These are phyloP conservation scores for Macheiramphus alcinus DNA, from an alignment of 2,113 vertebrate species.

Conservation along the genomic window DNA sequence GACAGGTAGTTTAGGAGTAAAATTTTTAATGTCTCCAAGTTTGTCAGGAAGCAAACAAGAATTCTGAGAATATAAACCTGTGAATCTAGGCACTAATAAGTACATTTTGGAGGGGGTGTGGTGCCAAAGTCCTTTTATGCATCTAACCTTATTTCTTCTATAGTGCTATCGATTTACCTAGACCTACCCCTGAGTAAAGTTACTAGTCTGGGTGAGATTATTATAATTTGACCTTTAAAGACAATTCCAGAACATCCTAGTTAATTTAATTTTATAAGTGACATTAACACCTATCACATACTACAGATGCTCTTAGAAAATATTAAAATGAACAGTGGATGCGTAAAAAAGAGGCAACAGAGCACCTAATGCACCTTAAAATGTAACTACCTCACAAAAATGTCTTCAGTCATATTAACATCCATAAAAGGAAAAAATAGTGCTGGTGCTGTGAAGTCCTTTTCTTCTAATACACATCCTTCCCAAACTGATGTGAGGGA, in stretches of 20 bases:
- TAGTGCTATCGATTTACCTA: slow-evolving; percentile 12
- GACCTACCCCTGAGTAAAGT: slow-evolving; percentile 9
- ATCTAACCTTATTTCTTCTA: slow-evolving; percentile 36
- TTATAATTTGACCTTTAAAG: slow-evolving; percentile 59
- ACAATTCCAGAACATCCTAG: slow-evolving; percentile 40
- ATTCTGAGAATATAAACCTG: background rate
- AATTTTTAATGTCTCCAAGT: background rate
- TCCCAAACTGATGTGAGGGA: background rate
- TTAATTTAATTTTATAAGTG: slow-evolving; percentile 53
- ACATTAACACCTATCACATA: slow-evolving; percentile 2
- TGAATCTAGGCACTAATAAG: background rate
- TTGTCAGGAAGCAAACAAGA: background rate
- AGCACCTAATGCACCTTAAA: slow-evolving; percentile 23
- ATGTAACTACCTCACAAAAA: slow-evolving; percentile 28
- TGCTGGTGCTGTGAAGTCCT: background rate
- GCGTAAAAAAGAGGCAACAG: background rate
- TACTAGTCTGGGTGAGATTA: slow-evolving; percentile 12
- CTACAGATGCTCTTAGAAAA: slow-evolving; percentile 37
- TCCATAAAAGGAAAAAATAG: background rate
- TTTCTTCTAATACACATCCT: background rate
- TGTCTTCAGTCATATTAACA: slow-evolving; percentile 14
- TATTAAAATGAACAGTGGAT: slow-evolving; percentile 9
- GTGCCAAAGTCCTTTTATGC: background rate
- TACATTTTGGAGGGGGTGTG: background rate
- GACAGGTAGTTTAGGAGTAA: background rate